These are phyloP conservation scores for Leuctra nigra DNA, from an alignment of 2,888 invertebrate genomes.

Conservation along the genomic window DNA sequence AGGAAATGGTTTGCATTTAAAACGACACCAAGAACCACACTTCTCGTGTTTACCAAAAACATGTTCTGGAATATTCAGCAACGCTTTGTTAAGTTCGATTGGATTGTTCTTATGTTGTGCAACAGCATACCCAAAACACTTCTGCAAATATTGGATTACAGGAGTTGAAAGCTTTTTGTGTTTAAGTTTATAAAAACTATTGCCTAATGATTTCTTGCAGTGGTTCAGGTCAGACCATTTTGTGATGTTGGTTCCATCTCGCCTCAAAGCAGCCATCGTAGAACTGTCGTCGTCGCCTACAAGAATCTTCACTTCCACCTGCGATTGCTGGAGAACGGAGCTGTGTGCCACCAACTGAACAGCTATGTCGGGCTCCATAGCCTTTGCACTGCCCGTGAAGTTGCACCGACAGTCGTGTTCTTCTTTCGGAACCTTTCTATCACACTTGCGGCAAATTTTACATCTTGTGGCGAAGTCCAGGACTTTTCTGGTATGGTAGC, in stretches of 20 bases:
- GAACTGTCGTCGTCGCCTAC: background rate
- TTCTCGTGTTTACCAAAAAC: background rate
- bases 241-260: background rate
- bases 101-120: background rate
- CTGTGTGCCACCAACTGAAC: too few species aligned
- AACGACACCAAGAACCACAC: background rate
- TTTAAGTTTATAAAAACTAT: background rate
- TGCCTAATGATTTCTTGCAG: background rate
- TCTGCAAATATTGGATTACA: background rate
- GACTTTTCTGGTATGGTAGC: too few species aligned
- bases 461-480: too few species aligned
- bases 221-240: slow-evolving; percentile 18
- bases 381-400: too few species aligned
- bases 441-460: too few species aligned
- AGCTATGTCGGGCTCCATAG: too few species aligned
- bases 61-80: background rate
- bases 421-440: too few species aligned
- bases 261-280: slow-evolving; percentile 27
- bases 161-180: background rate
- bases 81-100: background rate
- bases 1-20: background rate
- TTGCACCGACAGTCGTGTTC: too few species aligned
- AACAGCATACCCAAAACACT: background rate
- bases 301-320: background rate
- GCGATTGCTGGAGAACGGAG: background rate